A percentile compares a stretch with the other conserved stretches of the same genome.
Conservation (phyloP, 2,113 vertebrate genomes). For the Emydura subglobosa region DNA sequence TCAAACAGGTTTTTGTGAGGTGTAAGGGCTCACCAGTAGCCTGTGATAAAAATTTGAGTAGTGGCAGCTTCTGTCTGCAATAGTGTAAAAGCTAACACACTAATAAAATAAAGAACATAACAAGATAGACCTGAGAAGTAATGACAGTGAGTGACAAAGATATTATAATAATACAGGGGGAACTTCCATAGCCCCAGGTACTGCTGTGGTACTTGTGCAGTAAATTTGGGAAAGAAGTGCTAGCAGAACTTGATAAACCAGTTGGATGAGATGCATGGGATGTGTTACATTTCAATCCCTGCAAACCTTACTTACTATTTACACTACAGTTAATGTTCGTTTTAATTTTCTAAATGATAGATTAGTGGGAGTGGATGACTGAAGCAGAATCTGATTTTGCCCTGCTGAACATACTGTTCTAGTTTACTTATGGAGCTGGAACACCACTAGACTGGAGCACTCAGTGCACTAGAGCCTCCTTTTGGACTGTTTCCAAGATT, state of each 20-base stretch:
- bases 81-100: neutral
- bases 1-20: neutral
- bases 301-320: conserved; percentile 41
- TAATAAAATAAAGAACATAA: neutral
- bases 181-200: neutral
- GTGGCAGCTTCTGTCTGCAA: neutral
- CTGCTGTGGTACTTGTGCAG: neutral
- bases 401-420: neutral
- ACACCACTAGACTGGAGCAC: neutral
- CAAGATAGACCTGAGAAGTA: neutral
- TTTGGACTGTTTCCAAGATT: neutral
- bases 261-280: conserved; percentile 36
- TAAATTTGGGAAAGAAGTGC: neutral
- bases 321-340: conserved; percentile 13
- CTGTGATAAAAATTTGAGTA: neutral
- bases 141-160: neutral
- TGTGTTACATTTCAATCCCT: neutral
- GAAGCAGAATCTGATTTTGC: neutral
- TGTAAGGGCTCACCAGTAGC: neutral
- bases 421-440: neutral
- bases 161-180: neutral
- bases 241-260: conserved; percentile 57
- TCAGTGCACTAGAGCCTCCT: neutral
- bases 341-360: conserved; percentile 9
- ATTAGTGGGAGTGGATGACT: neutral